phyloP scores from a whole-genome alignment of 1,140 invertebrate species.

The Charaxes varanes region DNA sequence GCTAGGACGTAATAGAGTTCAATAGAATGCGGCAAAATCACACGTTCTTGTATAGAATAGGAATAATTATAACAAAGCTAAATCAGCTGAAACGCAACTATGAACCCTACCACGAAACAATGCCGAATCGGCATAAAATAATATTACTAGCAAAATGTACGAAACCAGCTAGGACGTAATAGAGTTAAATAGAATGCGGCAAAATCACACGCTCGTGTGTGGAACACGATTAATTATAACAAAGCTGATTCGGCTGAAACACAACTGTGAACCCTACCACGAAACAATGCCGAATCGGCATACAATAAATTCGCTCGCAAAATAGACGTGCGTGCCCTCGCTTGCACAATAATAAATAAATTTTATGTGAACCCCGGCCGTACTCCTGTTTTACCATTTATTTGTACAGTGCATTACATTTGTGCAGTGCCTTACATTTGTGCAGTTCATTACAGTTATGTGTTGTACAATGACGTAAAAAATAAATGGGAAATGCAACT shows the following conservation, averaged over 20 bases:
- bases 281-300: slow-evolving; percentile 51
- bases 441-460: slow-evolving; percentile 6
- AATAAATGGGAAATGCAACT: neutral
- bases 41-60: slow-evolving; percentile 6
- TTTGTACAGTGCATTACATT: slow-evolving; percentile 29
- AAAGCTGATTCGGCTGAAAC: slow-evolving; percentile 23
- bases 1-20: no score
- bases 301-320: slow-evolving; percentile 55
- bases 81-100: no score
- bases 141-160: no score
- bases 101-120: no score
- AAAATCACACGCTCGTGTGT: neutral
- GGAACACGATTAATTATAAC: slow-evolving; percentile 19
- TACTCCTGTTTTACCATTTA: slow-evolving; percentile 45
- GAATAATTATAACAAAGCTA: slow-evolving; percentile 20
- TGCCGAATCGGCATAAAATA: no score
- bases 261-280: slow-evolving; percentile 33
- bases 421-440: no score
- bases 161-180: no score
- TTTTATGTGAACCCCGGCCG: slow-evolving; percentile 44
- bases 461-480: slow-evolving; percentile 17
- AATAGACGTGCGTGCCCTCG: slow-evolving; percentile 56
- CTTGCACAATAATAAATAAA: slow-evolving; percentile 58
- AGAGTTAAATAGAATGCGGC: slow-evolving; percentile 2
- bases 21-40: neutral